Evolutionary conservation across 2,113 vertebrate genomes (phyloP), one percentile per base, ranked within the genome.

Genomic region (Lethenteron camtschaticum): DNA sequence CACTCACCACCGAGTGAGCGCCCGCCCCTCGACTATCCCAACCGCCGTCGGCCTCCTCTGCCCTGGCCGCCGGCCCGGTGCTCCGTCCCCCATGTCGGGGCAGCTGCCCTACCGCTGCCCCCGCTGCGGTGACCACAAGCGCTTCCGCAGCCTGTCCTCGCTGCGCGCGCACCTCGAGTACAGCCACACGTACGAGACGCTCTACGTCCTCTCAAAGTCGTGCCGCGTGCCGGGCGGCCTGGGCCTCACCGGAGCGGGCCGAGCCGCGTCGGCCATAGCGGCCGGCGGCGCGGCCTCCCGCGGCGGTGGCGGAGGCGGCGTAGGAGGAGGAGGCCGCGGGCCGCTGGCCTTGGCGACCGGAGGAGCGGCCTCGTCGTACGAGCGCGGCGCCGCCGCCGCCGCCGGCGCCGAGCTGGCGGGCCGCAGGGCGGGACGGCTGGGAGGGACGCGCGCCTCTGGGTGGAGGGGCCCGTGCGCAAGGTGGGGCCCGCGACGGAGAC

Each of bases 141-240:
- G 94, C 75, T 97, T 97, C 84, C 85, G 88, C 78, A 96, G 89
- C 80, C 84, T 97, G 74, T 96, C 94, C 11, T 97, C 94, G 1
- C 78, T 97, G 71, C 85, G 90, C 1, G 91, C 94, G 0, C 94
- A 96, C 80, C 83, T 96, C 81, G 91, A 97, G 77, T 96, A 95
- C 83, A 96, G 89, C 81, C 94, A 97, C 85, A 96, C 94, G 8
- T 96, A 96, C 56, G 94, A 97, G 82, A 97, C 94, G 14, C 89
- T 97, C 75, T 97, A 97, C 75, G 87, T 97, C 77, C 85, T 97
- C 71, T 97, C 91, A 78, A 96, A 96, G 74, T 95, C 91, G 76
- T 94, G 90, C 82, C 92, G 89, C 75, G 86, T 95, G 56, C 95
- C 41, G 41, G 41, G 41, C 24, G 24, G 24, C 24, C 24, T 41